These are phyloP conservation scores for Pocillopora damicornis DNA, from an alignment of 64 coral and sea anemone species.

Conservation along the genomic window DNA sequence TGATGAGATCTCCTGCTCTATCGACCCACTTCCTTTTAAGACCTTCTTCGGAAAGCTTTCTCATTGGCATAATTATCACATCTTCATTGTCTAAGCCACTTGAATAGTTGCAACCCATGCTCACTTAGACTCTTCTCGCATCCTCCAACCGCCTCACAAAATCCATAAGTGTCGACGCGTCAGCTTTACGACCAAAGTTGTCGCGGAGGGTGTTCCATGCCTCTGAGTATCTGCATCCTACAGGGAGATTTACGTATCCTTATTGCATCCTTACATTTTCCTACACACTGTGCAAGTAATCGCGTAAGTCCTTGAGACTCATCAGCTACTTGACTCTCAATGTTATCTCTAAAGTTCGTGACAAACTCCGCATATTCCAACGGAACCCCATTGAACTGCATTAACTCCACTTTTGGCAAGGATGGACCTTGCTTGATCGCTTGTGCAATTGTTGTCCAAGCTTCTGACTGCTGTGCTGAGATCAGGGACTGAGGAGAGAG, in stretches of 20 bases:
- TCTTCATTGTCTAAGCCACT: conserved; percentile 66
- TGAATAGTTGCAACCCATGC: conserved; percentile 32
- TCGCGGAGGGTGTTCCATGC: conserved; percentile 42
- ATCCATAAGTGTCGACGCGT: conserved; percentile 64
- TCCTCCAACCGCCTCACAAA: conserved; percentile 68
- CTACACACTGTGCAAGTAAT: conserved; percentile 52
- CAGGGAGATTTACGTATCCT: conserved; percentile 46
- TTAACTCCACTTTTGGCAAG: conserved; percentile 46
- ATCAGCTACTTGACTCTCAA: conserved; percentile 45
- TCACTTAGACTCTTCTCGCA: conserved; percentile 45
- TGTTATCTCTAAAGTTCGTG: conserved; percentile 57
- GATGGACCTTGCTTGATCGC: conserved; percentile 66
- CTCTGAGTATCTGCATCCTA: conserved; percentile 35
- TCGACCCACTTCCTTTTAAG: conserved; percentile 73
- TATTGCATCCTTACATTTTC: conserved; percentile 63
- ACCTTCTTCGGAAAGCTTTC: conserved; percentile 67
- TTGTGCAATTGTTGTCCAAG: conserved; percentile 53
- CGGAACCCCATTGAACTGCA: conserved; percentile 56
- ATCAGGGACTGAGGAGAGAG: too few relatives aligned
- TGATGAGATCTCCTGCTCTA: conserved; percentile 66
- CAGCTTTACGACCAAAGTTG: conserved; percentile 62
- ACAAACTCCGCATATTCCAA: conserved; percentile 46
- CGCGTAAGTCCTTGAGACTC: conserved; percentile 54
- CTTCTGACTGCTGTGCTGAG: conserved; percentile 8
- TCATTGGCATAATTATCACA: conserved; percentile 59